Evolutionary conservation across 2,113 vertebrate genomes (phyloP), one percentile per base, ranked within the genome.

Genomic region (Bombycilla garrulus): DNA sequence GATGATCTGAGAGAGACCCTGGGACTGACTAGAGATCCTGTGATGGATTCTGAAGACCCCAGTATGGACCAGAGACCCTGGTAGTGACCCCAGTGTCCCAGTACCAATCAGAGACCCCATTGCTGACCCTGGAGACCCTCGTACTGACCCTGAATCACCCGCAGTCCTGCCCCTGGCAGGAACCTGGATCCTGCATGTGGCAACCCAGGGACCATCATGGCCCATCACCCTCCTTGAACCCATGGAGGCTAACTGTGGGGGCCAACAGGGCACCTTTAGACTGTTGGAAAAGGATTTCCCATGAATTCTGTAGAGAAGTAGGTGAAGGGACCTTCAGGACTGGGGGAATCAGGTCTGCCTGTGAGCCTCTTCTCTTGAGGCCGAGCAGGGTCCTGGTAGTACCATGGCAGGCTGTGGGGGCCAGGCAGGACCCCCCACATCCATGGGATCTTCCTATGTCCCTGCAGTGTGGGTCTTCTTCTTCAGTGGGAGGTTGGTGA

Each of bases 201-300:
- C 45, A 36, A 5, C 28, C 36, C 1, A 9, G 33, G 51, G 42
- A 58, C 35, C 42, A 48, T 56, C 17, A 26, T 48, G 40, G 40
- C 35, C 51, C 19, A 6, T 58, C 24, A 21, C 26, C 33, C 67
- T 33, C 36, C 33, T 13, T 57, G 36, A 44, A 11, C 51, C 31
- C 42, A 31, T 26, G 1, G 1, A 44, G 31, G 36, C 42, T 40
- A 8, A 13, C 42, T 1, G 2, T 42, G 26, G 44, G 42, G 18
- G 42, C 11, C 42, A 25, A 22, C 5, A 10, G 25, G 44, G 44
- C 20, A 5, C 23, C 13, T 5, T 48, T 15, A 12, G 12, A 35
- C 45, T 42, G 38, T 9, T 21, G 40, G 80, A 50, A 60, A 53
- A 29, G 22, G 29, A 50, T 35, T 48, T 54, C 8, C 25, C 0